A percentile compares a stretch with the other conserved stretches of the same genome.
Conservation (phyloP, 2,797 vertebrate species). For the Melanotaenia parkinsoni region DNA sequence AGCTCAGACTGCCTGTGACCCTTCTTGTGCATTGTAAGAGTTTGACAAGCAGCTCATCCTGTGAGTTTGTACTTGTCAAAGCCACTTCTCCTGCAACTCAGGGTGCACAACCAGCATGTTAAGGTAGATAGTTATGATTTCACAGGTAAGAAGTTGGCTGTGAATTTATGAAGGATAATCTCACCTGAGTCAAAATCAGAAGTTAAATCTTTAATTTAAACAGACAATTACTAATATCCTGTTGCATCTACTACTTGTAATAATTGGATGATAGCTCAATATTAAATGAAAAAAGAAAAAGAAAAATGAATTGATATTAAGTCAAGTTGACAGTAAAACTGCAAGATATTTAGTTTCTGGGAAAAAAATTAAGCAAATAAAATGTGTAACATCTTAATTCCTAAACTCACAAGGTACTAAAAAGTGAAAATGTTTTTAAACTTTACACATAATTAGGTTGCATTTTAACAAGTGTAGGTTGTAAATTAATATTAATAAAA, state of each 20-base stretch:
- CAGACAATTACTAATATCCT: neutral
- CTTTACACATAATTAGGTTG: neutral
- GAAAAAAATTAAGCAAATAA: neutral
- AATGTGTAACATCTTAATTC: neutral
- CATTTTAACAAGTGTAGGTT: neutral
- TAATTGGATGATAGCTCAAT: neutral
- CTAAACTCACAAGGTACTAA: neutral
- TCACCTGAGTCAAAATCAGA: conserved; percentile 18
- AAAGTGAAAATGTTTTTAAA: neutral
- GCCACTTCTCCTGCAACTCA: conserved; percentile 57
- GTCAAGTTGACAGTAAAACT: too few relatives aligned
- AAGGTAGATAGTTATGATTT: conserved; percentile 56
- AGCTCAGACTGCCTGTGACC: conserved; percentile 65
- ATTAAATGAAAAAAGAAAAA: conserved; percentile 1
- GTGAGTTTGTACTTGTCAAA: conserved; percentile 65
- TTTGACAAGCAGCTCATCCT: conserved; percentile 71
- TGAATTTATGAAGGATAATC: conserved; percentile 38
- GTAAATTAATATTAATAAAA: neutral
- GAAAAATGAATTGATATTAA: neutral
- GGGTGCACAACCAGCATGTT: conserved; percentile 54
- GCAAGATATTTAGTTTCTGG: too few relatives aligned
- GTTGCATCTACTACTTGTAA: neutral
- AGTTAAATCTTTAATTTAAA: conserved; percentile 1
- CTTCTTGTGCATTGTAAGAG: conserved; percentile 65
- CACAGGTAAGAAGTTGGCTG: conserved; percentile 45